Evolutionary conservation across 2,113 vertebrate species (phyloP).

Genomic region (Eupsittula cactorum): DNA sequence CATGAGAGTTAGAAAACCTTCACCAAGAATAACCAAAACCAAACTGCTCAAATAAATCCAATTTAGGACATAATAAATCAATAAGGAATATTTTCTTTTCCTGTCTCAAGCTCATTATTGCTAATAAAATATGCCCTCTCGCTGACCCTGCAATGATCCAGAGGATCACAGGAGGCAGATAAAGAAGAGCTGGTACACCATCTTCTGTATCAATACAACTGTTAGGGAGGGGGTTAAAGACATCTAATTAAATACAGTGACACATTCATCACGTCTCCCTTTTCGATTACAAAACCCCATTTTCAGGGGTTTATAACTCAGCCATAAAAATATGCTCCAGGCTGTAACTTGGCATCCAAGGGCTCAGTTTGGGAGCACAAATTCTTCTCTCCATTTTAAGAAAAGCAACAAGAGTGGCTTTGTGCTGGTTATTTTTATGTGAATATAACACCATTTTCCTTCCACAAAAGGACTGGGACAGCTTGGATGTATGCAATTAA

Average conservation of each 20-base stretch:
- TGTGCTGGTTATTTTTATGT: conserved; percentile 28
- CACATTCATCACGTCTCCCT: not conserved
- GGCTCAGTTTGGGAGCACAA: conserved; percentile 18
- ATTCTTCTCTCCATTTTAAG: conserved; percentile 48
- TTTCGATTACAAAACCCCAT: conserved; percentile 12
- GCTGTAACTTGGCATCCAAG: conserved; percentile 46
- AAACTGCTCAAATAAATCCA: conserved; percentile 40
- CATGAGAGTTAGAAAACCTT: not conserved
- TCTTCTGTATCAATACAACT: not conserved
- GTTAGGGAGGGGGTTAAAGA: conserved; percentile 4
- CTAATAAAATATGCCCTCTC: conserved; percentile 47
- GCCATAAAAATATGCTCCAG: not conserved
- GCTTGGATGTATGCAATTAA: conserved; percentile 45
- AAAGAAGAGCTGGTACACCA: conserved; percentile 22
- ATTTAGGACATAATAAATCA: conserved; percentile 35
- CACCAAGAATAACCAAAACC: not conserved
- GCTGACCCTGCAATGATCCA: conserved; percentile 23
- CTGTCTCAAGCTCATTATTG: conserved; percentile 39
- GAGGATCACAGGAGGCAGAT: not conserved
- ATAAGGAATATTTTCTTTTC: conserved; percentile 37
- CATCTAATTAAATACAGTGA: conserved; percentile 17
- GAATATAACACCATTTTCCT: conserved; percentile 30
- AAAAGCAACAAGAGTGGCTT: conserved; percentile 54
- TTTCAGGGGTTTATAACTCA: not conserved
- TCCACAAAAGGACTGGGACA: conserved; percentile 31